A percentile compares a stretch with the other conserved stretches of the same genome.
Conservation (phyloP, 1,140 invertebrate genomes). For the Drosophila orosa region DNA sequence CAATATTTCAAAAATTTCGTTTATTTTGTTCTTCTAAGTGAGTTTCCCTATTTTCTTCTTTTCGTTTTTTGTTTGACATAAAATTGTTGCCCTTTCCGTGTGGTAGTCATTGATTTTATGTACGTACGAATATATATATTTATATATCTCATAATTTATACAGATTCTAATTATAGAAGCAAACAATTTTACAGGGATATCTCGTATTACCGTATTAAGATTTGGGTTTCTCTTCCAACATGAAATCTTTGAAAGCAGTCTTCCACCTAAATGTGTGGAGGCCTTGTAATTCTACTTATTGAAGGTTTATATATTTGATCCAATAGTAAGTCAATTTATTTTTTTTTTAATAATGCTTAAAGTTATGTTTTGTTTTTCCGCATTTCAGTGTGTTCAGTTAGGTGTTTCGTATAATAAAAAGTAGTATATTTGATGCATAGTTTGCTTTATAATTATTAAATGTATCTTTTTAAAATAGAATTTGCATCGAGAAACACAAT, state of each 20-base stretch:
- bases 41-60: slow-evolving; percentile 25
- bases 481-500: slow-evolving; percentile 70
- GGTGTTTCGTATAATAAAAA: slow-evolving; percentile 54
- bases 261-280: slow-evolving; percentile 17
- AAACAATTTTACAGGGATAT: slow-evolving; percentile 69
- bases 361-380: slow-evolving; percentile 32
- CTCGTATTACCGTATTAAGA: slow-evolving; percentile 24
- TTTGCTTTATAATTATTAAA: slow-evolving; percentile 69
- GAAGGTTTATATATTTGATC: slow-evolving; percentile 41
- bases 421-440: slow-evolving; percentile 55
- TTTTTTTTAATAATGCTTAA: slow-evolving; percentile 46
- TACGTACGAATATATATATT: slow-evolving; percentile 47
- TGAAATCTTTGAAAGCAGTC: slow-evolving; percentile 25
- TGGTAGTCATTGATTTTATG: slow-evolving; percentile 30
- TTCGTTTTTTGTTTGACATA: slow-evolving; percentile 35
- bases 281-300: slow-evolving; percentile 46
- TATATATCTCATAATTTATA: slow-evolving; percentile 66
- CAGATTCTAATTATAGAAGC: slow-evolving; percentile 76
- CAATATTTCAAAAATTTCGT: slow-evolving; percentile 73
- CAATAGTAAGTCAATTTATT: slow-evolving; percentile 41
- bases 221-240: slow-evolving; percentile 10
- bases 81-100: slow-evolving; percentile 43
- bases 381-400: slow-evolving; percentile 46
- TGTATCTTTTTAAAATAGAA: slow-evolving; percentile 50
- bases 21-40: slow-evolving; percentile 58